Percentiles rank a stretch among this genome's conserved stretches.
Conservation (phyloP, 2,888 invertebrate genomes). For the Glyphotaelius pellucidus region DNA sequence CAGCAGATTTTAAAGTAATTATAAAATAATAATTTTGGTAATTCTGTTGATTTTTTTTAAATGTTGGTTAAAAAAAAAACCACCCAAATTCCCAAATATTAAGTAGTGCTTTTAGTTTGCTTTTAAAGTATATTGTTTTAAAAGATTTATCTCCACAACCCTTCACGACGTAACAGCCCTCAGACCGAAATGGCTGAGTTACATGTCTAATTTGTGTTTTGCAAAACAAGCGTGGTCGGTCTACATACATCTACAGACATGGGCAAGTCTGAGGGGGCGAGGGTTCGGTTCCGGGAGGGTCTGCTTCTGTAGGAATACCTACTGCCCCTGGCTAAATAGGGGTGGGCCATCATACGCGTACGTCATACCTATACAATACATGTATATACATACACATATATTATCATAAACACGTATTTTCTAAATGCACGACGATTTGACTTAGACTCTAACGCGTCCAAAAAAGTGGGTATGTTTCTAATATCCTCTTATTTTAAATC, state of each 20-base stretch:
- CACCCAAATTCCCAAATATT: too few relatives aligned
- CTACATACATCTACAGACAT: not conserved
- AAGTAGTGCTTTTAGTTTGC: too few relatives aligned
- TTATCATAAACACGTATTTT: not conserved
- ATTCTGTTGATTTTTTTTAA: too few relatives aligned
- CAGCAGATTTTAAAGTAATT: too few relatives aligned
- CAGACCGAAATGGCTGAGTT: conserved; percentile 30
- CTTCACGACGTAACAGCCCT: not conserved
- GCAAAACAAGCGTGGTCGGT: conserved; percentile 20
- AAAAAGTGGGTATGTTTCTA: too few relatives aligned
- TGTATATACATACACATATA: not conserved
- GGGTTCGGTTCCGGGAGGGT: not conserved
- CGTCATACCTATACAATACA: not conserved
- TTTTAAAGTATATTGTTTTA: too few relatives aligned
- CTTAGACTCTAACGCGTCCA: not conserved
- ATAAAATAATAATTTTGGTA: too few relatives aligned
- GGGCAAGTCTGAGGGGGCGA: not conserved
- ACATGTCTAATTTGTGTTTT: conserved; percentile 62
- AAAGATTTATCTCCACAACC: not conserved
- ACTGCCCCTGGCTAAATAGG: not conserved
- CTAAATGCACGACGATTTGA: not conserved
- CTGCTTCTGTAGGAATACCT: not conserved
- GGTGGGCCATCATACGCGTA: not conserved
- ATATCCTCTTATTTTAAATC: too few relatives aligned
- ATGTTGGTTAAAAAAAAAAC: too few relatives aligned